Base-by-base conservation (phyloP, 37 sponge, comb jelly and placozoan genomes). In the Dysidea cf. avara region DNA sequence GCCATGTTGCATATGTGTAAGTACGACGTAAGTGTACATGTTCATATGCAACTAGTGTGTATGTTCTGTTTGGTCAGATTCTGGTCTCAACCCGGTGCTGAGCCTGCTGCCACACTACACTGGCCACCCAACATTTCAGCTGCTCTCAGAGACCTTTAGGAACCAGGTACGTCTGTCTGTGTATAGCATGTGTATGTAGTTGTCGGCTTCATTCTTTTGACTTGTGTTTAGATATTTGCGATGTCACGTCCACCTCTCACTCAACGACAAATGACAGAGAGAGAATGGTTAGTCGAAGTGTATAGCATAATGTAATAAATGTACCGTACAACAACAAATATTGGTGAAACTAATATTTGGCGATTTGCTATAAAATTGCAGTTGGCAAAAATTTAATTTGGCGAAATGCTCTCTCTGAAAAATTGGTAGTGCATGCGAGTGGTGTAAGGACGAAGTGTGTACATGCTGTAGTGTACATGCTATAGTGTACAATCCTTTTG, bases 91-190 rank as follows among this genome's bases (percentile, higher is more conserved):
- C 53, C 83, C 87, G 11, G 35, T 86, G 9, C 64, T 84, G 24
- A 38, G 50, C 35, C 78, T 91, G 17, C 56, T 86, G 31, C 79
- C 79, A 1, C 37, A 50, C 39, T 84, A 68, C 51, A 53, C 71
- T n/a, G 81, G 83, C 21, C 87, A 84, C 48, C 83, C 83, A 30
- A 91, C 79, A 64, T 85, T 58, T 64, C 82, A 81, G 9, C 49
- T 91, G 18, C 74, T 91, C 29, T 56, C 69, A 12, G 91, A 85
- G 68, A 84, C 82, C 16, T 51, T 85, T 13, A 50, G 91, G 6
- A 84, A 81, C 64, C 91, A 85, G 69, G 84, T 75, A 39, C 17
- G 67, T 30, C 57, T 31, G 72, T 63, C 50, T 58, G 72, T 26
- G n/a, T n/a, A n/a, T n/a, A n/a, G n/a, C n/a, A n/a, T n/a, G n/a